Evolutionary conservation across 2,113 vertebrate genomes (phyloP), one percentile per base, ranked within the genome.

Genomic region (Pseudorectes ferrugineus): DNA sequence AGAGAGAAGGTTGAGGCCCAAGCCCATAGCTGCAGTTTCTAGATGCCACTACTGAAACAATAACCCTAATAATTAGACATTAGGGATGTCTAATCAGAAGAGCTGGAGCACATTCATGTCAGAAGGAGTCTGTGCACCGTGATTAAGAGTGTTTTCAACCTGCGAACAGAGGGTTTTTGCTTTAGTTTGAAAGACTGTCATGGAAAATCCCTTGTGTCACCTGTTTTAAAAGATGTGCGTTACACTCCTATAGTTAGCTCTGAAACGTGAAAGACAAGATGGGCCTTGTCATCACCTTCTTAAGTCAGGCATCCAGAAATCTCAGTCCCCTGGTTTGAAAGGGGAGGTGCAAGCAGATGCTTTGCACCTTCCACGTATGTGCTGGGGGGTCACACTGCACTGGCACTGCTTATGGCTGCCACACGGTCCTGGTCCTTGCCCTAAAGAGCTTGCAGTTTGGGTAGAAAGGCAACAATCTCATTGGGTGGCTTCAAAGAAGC

Each of bases 61-160:
- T 20, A 66, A 81, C 57, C 76, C n/a, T 62, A 46, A 46, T 46
- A 22, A 46, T 46, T 46, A 46, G 45, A 46, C 45, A 22, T 46
- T 48, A 52, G 76, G 40, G 57, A 70, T 25, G 22, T 63, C 63
- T 88, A 42, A 83, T 77, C 67, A 75, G 36, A 6, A 87, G 40
- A 93, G 22, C 31, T 63, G 38, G 43, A 90, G 55, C 36, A 93
- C 14, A 0, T 84, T 90, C 51, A 12, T 48, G 36, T 83, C 94
- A 93, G 20, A 78, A 11, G n/a, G 52, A 92, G 88, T 31, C 73
- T 75, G 57, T 77, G 72, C 75, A 59, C 63, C 0, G 0, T 74
- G 72, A 88, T 89, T 90, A 89, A 88, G 72, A 86, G 68, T 73
- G 54, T 93, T 89, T 96, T 74, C 75, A 88, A 73, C 49, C 43